A percentile compares a stretch with the other conserved stretches of the same genome.
These are phyloP conservation scores for Alloscopus bannaensis DNA, from an alignment of 2,888 invertebrate species.

Conservation along the genomic window DNA sequence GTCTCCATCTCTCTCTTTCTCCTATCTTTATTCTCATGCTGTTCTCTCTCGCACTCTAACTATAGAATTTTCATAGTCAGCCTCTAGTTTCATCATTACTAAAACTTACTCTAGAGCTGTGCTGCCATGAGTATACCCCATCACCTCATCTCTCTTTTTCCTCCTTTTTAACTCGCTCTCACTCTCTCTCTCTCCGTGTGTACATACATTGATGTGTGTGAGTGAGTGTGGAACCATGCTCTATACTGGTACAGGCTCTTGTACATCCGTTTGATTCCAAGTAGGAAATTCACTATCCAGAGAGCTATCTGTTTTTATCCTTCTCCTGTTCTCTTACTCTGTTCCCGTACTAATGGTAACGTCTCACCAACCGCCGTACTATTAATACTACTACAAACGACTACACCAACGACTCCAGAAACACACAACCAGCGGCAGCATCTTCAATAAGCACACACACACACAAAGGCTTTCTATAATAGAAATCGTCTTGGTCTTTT, in stretches of 20 bases:
- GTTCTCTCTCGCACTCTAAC: conserved; percentile 53
- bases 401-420: conserved; percentile 25
- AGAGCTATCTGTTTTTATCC: conserved; percentile 57
- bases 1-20: conserved; percentile 53
- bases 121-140: conserved; percentile 36
- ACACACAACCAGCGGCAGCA: conserved; percentile 59
- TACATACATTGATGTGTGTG: conserved; percentile 24
- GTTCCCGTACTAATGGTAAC: conserved; percentile 45
- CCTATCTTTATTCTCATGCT: conserved; percentile 52
- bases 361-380: conserved; percentile 48
- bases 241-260: conserved; percentile 19
- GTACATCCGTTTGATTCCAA: conserved; percentile 62
- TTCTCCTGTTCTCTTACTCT: conserved; percentile 40
- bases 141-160: conserved; percentile 55
- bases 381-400: conserved; percentile 33
- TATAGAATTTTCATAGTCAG: conserved; percentile 60
- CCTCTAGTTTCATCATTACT: conserved; percentile 55
- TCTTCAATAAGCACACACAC: conserved; percentile 41
- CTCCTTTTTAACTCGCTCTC: conserved; percentile 30
- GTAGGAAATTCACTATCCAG: conserved; percentile 63
- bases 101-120: conserved; percentile 29
- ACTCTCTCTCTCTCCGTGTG: conserved; percentile 3
- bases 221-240: neutral
- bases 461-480: conserved; percentile 35
- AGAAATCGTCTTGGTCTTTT: conserved; percentile 54